Evolutionary conservation across 1,140 invertebrate species (phyloP).

Genomic region (Fopius arisanus): DNA sequence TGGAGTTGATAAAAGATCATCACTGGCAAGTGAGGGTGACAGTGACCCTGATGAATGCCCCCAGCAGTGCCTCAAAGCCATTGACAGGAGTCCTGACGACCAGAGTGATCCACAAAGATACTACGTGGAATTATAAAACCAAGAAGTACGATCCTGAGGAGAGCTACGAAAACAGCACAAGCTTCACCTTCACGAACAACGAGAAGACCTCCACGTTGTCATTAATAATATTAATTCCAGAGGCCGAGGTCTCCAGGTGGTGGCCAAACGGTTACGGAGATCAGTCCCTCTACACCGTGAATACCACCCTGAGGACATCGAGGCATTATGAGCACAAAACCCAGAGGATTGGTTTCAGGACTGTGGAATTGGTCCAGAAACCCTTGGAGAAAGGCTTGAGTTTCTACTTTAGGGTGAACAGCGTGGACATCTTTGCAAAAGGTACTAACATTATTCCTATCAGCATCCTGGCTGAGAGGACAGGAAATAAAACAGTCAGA

Average conservation of each 20-base stretch:
- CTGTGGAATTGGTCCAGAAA: conserved; percentile 80
- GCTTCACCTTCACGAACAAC: conserved; percentile 29
- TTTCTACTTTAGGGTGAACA: conserved; percentile 93
- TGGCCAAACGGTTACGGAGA: conserved; percentile 95
- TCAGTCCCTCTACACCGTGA: conserved; percentile 80
- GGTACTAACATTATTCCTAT: conserved; percentile 96
- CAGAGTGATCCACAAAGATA: conserved; percentile 15
- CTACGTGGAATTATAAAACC: not conserved
- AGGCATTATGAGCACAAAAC: conserved; percentile 47
- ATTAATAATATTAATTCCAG: conserved; percentile 48
- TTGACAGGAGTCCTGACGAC: conserved; percentile 15
- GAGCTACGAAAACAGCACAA: conserved; percentile 27
- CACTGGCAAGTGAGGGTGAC: conserved; percentile 46
- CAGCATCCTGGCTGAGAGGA: conserved; percentile 83
- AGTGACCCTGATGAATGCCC: conserved; percentile 41
- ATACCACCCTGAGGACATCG: conserved; percentile 62
- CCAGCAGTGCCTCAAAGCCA: not conserved
- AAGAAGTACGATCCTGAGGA: conserved; percentile 20
- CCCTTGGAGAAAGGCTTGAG: conserved; percentile 74
- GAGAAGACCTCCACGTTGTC: conserved; percentile 60
- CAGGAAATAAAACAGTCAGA: conserved; percentile 63
- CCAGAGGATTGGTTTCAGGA: conserved; percentile 83
- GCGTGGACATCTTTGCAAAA: conserved; percentile 90
- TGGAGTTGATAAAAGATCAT: conserved; percentile 40
- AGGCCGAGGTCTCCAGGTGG: conserved; percentile 74